Evolutionary conservation across 2,888 invertebrate species (phyloP), one percentile per base, ranked within the genome.

Genomic region (Crepidodera aurea): DNA sequence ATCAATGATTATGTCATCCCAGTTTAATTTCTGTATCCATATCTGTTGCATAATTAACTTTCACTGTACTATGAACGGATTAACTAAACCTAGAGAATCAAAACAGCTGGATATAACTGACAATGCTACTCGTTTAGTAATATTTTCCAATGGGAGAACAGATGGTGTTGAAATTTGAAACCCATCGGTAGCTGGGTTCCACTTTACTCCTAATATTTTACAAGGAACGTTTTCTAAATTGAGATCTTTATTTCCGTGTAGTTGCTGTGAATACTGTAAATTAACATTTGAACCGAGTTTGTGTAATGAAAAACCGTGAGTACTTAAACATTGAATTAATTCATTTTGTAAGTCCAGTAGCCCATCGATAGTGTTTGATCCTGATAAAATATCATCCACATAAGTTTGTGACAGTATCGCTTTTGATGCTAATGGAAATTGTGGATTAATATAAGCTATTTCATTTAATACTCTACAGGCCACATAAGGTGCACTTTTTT

Each of bases 31-130:
- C n/a, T 29, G 19, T 6, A 40, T 12, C 67, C 67, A 67, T 16
- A 66, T 10, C 40, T 39, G 15, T 29, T 65, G 62, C 48, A 67
- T 63, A 1, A 64, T n/a, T 5, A 66, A n/a, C 62, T 69, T 69
- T 32, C 56, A 51, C 1, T 19, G 37, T 32, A 61, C 39, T 1
- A 60, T 54, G 0, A 57, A 22, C 10, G 65, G 67, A 7, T 61
- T 60, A 3, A 68, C 48, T 7, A 68, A 46, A 27, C 66, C 63
- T 1, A 66, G 15, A 0, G 67, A 64, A 50, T 67, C 65, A 42
- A 64, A 66, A 15, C 67, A 51, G 27, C 40, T 29, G 0, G 59
- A 48, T n/a, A 64, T 66, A 15, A 10, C 27, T n/a, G 60, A 61
- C 18, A 64, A 54, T 12, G 62, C 51, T 7, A 7, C 10, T 32